These are phyloP conservation scores for Nyctalus aviator DNA, from an alignment of 2,797 vertebrate species.

Conservation along the genomic window DNA sequence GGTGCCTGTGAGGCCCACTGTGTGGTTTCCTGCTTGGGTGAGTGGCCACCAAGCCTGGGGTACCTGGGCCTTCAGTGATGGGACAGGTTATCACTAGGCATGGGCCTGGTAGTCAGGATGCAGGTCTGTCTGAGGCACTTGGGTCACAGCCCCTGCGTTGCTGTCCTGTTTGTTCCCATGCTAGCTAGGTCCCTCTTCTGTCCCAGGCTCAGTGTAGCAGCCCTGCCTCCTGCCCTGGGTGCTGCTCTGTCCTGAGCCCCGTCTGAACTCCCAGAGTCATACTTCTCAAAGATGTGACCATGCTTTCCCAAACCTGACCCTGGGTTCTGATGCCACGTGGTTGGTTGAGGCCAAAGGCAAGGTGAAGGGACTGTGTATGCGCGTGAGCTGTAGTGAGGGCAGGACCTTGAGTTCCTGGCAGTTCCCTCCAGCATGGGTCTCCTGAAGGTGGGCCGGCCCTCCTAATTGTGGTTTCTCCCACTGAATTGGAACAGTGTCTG, in stretches of 20 bases:
- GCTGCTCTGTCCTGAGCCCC: not conserved
- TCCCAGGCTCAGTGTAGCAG: not conserved
- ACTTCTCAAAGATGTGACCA: not conserved
- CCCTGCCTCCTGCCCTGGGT: not conserved
- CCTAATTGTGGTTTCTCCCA: no score
- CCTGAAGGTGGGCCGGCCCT: not conserved
- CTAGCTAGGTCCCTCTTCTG: not conserved
- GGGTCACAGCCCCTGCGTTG: not conserved
- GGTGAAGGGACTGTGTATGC: not conserved
- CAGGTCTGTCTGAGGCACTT: not conserved
- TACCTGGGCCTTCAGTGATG: not conserved
- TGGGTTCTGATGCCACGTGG: not conserved
- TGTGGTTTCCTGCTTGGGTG: not conserved
- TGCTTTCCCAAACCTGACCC: not conserved
- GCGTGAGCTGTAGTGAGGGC: no score
- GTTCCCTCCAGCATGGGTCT: not conserved
- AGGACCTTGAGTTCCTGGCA: not conserved
- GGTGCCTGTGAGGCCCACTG: not conserved
- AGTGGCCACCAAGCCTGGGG: not conserved
- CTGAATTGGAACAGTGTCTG: no score
- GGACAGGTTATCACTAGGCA: not conserved
- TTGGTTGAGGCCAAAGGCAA: conserved; percentile 7
- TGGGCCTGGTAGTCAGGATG: not conserved
- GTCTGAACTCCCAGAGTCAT: not conserved
- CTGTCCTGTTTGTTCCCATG: not conserved